Evolutionary conservation across 2,113 vertebrate species (phyloP).

Genomic region (Amphilophus citrinellus): DNA sequence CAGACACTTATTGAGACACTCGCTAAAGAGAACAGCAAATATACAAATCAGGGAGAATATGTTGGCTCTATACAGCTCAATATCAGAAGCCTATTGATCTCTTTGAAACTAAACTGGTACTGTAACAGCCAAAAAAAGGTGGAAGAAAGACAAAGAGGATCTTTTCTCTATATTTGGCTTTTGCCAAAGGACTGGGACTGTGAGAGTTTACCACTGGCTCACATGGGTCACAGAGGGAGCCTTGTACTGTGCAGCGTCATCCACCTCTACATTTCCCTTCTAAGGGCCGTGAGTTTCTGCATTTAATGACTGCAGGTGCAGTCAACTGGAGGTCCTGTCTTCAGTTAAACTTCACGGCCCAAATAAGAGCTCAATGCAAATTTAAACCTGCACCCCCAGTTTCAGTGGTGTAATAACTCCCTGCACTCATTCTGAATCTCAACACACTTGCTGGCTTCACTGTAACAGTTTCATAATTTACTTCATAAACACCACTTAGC

Average conservation of each 20-base stretch:
- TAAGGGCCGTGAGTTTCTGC: background rate
- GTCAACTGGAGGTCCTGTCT: background rate
- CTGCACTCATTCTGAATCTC: background rate
- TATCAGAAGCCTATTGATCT: slow-evolving; percentile 18
- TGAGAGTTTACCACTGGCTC: background rate
- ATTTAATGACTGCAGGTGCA: background rate
- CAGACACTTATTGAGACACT: slow-evolving; percentile 24
- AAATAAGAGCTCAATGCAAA: background rate
- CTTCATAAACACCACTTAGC: background rate
- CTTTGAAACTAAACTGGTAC: background rate
- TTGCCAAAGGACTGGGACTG: background rate
- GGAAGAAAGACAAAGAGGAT: background rate
- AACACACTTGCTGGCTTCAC: background rate
- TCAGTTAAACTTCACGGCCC: background rate
- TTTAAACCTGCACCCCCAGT: background rate
- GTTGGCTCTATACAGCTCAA: slow-evolving; percentile 57
- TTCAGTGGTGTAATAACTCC: background rate
- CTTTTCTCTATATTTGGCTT: background rate
- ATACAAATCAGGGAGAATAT: slow-evolving; percentile 23
- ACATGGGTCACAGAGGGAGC: background rate
- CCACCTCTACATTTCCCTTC: background rate
- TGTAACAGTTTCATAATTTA: background rate
- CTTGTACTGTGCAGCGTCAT: too few species aligned
- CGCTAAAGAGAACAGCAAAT: slow-evolving; percentile 32
- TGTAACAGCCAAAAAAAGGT: slow-evolving; percentile 11